Base-by-base conservation (phyloP, 2,888 invertebrate genomes). In the Tryphoninae sp. region DNA sequence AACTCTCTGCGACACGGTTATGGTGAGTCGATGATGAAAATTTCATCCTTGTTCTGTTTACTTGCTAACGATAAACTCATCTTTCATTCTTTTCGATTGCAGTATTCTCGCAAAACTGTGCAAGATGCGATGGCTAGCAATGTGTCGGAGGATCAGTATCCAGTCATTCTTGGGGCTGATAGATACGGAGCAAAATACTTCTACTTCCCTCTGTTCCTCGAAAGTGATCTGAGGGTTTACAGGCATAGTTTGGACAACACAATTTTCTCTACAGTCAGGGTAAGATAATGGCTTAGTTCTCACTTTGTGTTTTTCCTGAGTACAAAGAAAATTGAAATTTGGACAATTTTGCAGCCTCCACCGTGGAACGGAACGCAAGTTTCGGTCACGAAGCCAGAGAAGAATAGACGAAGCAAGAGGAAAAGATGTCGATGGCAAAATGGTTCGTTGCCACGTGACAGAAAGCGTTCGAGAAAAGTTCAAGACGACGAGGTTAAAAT, bases 201-300 rank as follows among this genome's bases (percentile, higher is more conserved):
- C 81, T 93, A 94, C 87, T 93, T 94, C 86, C 93, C 93, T 26
- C 93, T 93, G 84, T 94, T 94, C 86, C 92, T 93, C 83, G 92
- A 93, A 1, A 93, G 90, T 40, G 93, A 93, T 88, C 87, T 94
- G 1, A 89, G 94, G 45, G 90, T 94, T 49, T 94, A 94, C 86
- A 91, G 91, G 58, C 93, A 93, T 58, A 90, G 86, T 69, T 82
- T 91, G 40, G 89, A 90, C 78, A 92, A 92, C 80, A 88, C 87
- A 78, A 86, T 91, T 76, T 77, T 90, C 3, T 89, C 88, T 16
- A 85, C 88, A 2, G 88, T 88, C 0, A 88, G 87, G 88, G 90
- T 91, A 86, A 86, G 13, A 58, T 33, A 58, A 0, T 2, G 3
- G 13, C 11, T 45, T 13, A 33, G 3, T n/a, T 40, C 51, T 23